Evolutionary conservation across 2,113 vertebrate species (phyloP), one percentile per base, ranked within the genome.

Genomic region (Agapornis roseicollis): DNA sequence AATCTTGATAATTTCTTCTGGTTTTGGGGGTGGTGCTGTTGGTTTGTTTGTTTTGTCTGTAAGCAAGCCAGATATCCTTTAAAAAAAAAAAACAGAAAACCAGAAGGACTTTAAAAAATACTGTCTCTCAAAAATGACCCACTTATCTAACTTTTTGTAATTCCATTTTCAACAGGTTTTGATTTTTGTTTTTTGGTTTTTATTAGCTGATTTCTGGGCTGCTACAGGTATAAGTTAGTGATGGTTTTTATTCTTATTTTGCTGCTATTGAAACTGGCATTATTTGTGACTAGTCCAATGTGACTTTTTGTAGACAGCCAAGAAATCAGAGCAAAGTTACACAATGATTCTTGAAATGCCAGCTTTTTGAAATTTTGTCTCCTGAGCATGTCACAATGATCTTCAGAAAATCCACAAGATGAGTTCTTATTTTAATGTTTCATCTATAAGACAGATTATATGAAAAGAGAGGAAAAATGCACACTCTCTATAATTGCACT

Each of bases 71-170:
- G 3, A 39, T n/a, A 35, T 35, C 3, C 13, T 87, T 63, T 22
- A 6, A n/a, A n/a, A n/a, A n/a, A n/a, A n/a, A n/a, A n/a, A n/a
- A n/a, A n/a, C n/a, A n/a, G n/a, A n/a, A n/a, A n/a, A n/a, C n/a
- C n/a, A 85, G 74, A 56, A 6, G 5, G 18, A n/a, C 19, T 9
- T n/a, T 31, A 70, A 87, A 69, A 22, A 68, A 39, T 35, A 17
- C 2, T 19, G 4, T 41, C 22, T 31, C 9, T 2, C 6, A 17
- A 80, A 83, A 69, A 17, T 9, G 0, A 70, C 25, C 46, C 24
- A 44, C 7, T 56, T 42, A 3, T 41, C 27, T 52, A 18, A 46
- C 0, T 44, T 66, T 18, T 31, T 13, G 2, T 56, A 29, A 56
- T 49, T 70, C 2, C 3, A 1, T 47, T 78, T 70, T 28, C 50